Base-by-base conservation (phyloP, 2,888 invertebrate genomes). In the Clostera curtula region DNA sequence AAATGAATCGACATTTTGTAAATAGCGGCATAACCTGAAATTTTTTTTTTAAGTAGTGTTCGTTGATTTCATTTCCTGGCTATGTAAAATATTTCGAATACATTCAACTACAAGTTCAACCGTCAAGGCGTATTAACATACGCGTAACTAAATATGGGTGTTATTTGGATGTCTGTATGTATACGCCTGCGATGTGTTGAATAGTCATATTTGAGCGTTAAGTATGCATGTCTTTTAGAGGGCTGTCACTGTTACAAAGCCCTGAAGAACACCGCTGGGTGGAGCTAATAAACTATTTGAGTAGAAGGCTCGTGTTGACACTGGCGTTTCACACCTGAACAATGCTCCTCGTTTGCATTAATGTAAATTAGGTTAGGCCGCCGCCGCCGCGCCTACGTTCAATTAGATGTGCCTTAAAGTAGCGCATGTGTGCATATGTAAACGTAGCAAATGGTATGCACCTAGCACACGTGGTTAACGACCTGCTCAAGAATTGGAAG, bases 341-440 rank as follows among this genome's bases (percentile, higher is more conserved):
- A 83, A 82, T 80, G 80, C 79, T 71, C 50, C 80, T 82, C 82
- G 82, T 83, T 83, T 82, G 76, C 82, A 82, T 83, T 80, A 80
- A 82, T 83, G 80, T 83, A 82, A 83, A 83, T 83, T 83, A 80
- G 80, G 80, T 77, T 79, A 82, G 74, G 73, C 58, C 49, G 51
- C 49, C 62, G 67, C 65, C 59, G 66, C 64, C 63, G 70, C 76
- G 73, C 79, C 80, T 76, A 77, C 79, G 58, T 76, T 75, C 80
- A 80, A 80, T 83, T 82, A 83, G 80, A 80, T 56, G 71, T 61
- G 54, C 68, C 72, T 71, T 60, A 72, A 76, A 76, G 71, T 73
- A 72, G 76, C 71, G 60, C 69, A 64, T 71, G 64, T 74, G 69
- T 72, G 65, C 67, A 62, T 63, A 63, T 68, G 68, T 69, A 66